Evolutionary conservation across 2,113 vertebrate species (phyloP).

Genomic region (Brienomyrus longianalis): DNA sequence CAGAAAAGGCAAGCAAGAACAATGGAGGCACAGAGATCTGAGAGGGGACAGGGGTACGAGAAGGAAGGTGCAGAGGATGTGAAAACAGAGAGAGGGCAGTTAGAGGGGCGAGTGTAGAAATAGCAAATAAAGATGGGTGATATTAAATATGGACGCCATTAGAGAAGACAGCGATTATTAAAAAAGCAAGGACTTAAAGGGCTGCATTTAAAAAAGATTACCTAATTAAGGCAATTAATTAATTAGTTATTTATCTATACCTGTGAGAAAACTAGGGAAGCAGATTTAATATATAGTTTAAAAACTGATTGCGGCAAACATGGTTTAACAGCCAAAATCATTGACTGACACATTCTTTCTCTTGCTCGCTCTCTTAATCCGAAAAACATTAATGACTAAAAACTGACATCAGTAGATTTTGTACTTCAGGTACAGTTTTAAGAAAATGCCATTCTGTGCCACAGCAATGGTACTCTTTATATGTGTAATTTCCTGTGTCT

Average conservation of each 20-base stretch:
- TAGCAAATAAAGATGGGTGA: neutral
- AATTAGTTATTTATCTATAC: neutral
- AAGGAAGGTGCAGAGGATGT: neutral
- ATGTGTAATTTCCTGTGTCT: neutral
- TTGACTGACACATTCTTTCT: neutral
- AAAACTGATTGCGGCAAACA: neutral
- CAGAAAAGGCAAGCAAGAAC: constrained; percentile 64
- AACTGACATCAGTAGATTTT: neutral
- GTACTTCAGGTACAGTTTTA: neutral
- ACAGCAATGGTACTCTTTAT: neutral
- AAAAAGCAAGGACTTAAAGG: neutral
- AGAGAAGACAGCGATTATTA: neutral
- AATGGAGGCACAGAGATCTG: constrained; percentile 57
- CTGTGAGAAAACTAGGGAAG: neutral
- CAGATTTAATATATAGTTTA: neutral
- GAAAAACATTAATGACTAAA: neutral
- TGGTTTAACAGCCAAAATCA: neutral
- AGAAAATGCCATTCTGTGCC: neutral
- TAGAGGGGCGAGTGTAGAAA: neutral
- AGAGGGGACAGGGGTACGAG: neutral
- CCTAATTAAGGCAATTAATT: neutral
- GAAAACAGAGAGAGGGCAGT: neutral
- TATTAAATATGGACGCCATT: neutral
- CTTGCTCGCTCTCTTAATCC: neutral
- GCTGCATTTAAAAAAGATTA: neutral